These are phyloP conservation scores for Ivindomyrus marchei DNA, from an alignment of 2,113 vertebrate species.

Conservation along the genomic window DNA sequence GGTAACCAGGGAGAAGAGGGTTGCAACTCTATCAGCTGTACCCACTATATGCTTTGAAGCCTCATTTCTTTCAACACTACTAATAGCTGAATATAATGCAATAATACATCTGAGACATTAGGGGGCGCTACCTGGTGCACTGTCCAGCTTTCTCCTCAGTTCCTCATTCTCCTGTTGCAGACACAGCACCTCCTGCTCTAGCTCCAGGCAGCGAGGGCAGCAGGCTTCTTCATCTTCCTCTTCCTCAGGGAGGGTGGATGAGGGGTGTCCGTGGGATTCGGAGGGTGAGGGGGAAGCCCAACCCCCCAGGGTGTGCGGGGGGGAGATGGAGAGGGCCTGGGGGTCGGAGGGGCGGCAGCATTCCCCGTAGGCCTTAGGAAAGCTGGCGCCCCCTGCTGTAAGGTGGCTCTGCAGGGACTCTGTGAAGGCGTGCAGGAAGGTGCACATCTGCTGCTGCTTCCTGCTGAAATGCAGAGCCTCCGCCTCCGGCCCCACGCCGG, in stretches of 20 bases:
- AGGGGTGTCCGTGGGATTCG: slow-evolving; percentile 92
- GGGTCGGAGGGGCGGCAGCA: slow-evolving; percentile 68
- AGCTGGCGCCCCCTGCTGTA: slow-evolving; percentile 67
- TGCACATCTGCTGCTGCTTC: slow-evolving; percentile 88
- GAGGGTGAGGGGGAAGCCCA: slow-evolving; percentile 92
- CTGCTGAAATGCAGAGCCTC: slow-evolving; percentile 76
- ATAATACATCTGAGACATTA: background rate
- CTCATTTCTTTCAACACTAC: background rate
- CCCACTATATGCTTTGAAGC: background rate
- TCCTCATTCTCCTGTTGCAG: slow-evolving; percentile 97
- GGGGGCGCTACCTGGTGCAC: slow-evolving; percentile 75
- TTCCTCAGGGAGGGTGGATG: slow-evolving; percentile 88
- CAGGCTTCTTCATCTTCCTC: slow-evolving; percentile 86
- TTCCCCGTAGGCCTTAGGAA: slow-evolving; percentile 40
- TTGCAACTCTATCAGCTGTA: background rate
- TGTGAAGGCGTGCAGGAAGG: slow-evolving; percentile 89
- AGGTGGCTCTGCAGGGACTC: slow-evolving; percentile 96
- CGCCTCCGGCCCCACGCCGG: slow-evolving; percentile 70
- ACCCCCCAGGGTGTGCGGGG: slow-evolving; percentile 77
- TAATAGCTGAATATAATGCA: background rate
- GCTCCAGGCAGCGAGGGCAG: slow-evolving; percentile 88
- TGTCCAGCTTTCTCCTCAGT: slow-evolving; percentile 86
- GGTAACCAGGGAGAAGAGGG: background rate
- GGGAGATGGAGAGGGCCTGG: slow-evolving; percentile 73
- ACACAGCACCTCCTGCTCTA: slow-evolving; percentile 94